Percentiles rank a stretch among this genome's conserved stretches.
These are phyloP conservation scores for Erythrocercus mccallii DNA, from an alignment of 2,113 vertebrate species.

Conservation along the genomic window DNA sequence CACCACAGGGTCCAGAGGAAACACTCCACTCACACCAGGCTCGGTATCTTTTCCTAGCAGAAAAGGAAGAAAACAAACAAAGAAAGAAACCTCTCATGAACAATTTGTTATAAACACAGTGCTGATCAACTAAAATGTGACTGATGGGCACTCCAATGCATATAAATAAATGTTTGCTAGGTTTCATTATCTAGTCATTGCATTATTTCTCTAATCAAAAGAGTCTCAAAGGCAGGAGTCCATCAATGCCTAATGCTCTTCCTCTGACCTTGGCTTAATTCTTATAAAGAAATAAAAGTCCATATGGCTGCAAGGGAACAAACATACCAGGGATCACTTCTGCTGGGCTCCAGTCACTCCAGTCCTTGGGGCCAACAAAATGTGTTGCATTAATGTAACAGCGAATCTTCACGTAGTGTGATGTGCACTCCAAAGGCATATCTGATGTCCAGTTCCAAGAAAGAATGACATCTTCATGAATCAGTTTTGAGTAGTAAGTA, in stretches of 20 bases:
- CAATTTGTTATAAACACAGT: neutral
- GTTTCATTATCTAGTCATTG: neutral
- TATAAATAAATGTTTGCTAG: neutral
- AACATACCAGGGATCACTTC: constrained; percentile 66
- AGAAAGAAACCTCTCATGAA: neutral
- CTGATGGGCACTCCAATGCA: neutral
- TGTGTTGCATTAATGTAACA: constrained; percentile 48
- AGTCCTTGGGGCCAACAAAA: constrained; percentile 62
- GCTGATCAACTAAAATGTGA: neutral
- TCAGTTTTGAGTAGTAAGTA: constrained; percentile 54
- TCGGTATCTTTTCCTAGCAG: constrained; percentile 33
- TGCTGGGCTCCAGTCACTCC: constrained; percentile 74
- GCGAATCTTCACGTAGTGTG: constrained; percentile 66
- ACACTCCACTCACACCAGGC: neutral
- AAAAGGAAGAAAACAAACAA: neutral
- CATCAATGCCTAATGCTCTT: neutral
- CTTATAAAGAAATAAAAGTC: neutral
- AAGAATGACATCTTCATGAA: constrained; percentile 13
- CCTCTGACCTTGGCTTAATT: neutral
- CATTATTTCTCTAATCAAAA: neutral
- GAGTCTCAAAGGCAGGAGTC: neutral
- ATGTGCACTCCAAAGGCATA: constrained; percentile 72
- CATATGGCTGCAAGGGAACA: neutral
- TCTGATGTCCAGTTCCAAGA: constrained; percentile 77
- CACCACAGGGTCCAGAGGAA: constrained; percentile 71